Evolutionary conservation across 2,797 vertebrate species (phyloP), one percentile per base, ranked within the genome.

Genomic region (Microctenopoma steveboyesi): DNA sequence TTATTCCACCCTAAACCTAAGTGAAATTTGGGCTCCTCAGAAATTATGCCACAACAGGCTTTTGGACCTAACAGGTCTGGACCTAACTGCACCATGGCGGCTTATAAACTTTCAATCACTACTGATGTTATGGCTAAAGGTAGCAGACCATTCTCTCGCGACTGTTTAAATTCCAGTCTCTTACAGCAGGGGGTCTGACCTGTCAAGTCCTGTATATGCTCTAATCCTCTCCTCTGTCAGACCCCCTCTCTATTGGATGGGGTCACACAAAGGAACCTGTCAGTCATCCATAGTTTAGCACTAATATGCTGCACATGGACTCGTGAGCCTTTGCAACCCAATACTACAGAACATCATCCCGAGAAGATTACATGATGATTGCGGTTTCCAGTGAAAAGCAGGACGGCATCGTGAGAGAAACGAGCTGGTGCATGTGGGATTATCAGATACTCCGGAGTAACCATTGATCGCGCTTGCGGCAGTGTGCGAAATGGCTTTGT

Each of bases 21-120:
- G 6, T 40, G 22, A 16, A 64, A 46, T 73, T 13, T 53, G 15
- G 47, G 68, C 25, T 78, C 16, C 40, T 25, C 50, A 18, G 30
- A 18, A 39, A 15, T 15, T n/a, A 25, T 65, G n/a, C 37, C 22
- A 52, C 52, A 51, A 61, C 15, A 51, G 18, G 25, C 58, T 30
- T 4, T 25, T 51, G 42, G 27, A 65, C 61, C 53, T 48, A 10
- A 50, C 2, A 0, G 42, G 33, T 33, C 35, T 59, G 27, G 22
- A 27, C 14, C 9, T 35, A 63, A 64, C 15, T 54, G 42, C 14
- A 65, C 35, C 18, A 0, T 33, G 12, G 10, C 11, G 7, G 48
- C 35, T 43, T 64, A 52, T 61, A 16, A 47, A 16, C 7, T 0
- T 55, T 60, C 40, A 61, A 3, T n/a, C 13, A 10, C 18, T 3